Percentiles rank a stretch among this genome's conserved stretches.
phyloP scores from a whole-genome alignment of 1,140 invertebrate species.

The Formica selysi region DNA sequence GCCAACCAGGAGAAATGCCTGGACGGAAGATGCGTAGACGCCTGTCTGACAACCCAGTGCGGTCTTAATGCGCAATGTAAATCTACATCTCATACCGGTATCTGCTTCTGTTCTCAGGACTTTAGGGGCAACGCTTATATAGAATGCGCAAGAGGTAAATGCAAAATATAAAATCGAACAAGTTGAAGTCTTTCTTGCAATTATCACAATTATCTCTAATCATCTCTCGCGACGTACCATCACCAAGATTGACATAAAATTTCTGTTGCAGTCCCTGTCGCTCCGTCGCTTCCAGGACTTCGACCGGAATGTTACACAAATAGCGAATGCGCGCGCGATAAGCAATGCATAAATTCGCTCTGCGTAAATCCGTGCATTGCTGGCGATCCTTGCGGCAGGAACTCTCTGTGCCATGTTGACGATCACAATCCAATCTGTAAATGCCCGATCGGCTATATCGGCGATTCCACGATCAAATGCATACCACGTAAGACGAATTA shows the following conservation, averaged over 20 bases:
- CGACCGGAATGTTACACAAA: slow-evolving; percentile 91
- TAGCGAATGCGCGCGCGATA: slow-evolving; percentile 91
- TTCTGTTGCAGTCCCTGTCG: slow-evolving; percentile 85
- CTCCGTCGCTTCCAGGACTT: slow-evolving; percentile 82
- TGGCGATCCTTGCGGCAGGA: slow-evolving; percentile 90
- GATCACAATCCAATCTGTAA: slow-evolving; percentile 92
- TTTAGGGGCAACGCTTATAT: slow-evolving; percentile 94
- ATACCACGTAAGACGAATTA: slow-evolving; percentile 89
- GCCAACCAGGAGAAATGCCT: slow-evolving; percentile 90
- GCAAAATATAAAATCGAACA: background rate
- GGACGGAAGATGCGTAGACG: slow-evolving; percentile 92
- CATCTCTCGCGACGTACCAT: background rate
- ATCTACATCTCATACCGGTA: slow-evolving; percentile 90
- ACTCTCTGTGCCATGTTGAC: slow-evolving; percentile 92
- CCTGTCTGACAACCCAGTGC: slow-evolving; percentile 92
- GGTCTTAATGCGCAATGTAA: slow-evolving; percentile 95
- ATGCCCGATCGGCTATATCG: slow-evolving; percentile 92
- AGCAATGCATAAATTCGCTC: slow-evolving; percentile 91
- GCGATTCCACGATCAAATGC: slow-evolving; percentile 91
- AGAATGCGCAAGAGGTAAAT: slow-evolving; percentile 90
- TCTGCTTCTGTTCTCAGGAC: slow-evolving; percentile 92
- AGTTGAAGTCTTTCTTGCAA: background rate
- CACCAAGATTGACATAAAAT: background rate
- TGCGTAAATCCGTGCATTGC: slow-evolving; percentile 93
- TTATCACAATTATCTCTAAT: background rate